A percentile compares a stretch with the other conserved stretches of the same genome.
Evolutionary conservation across 53 echinoderm and acorn worm genomes (phyloP).

Genomic region (Crossaster papposus): DNA sequence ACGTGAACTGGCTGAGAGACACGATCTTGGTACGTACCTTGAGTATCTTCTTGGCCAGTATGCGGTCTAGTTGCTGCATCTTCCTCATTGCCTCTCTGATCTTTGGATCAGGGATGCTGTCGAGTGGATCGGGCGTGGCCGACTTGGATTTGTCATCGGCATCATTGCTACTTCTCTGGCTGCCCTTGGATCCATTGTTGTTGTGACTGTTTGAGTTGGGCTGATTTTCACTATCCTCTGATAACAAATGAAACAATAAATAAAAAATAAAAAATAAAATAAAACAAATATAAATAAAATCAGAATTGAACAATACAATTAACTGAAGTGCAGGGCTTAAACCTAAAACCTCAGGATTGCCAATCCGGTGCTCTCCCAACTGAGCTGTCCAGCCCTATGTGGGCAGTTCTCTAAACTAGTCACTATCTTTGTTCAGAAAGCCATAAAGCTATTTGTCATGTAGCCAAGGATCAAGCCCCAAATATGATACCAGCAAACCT

Average conservation of each 20-base stretch:
- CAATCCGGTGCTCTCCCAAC: no score
- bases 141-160: neutral
- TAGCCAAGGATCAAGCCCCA: no score
- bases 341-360: no score
- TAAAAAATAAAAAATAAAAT: neutral
- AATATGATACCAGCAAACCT: no score
- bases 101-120: conserved; percentile 69
- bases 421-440: no score
- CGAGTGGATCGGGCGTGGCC: conserved; percentile 57
- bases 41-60: conserved; percentile 78
- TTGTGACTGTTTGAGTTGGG: conserved; percentile 40
- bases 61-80: conserved; percentile 94
- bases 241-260: neutral
- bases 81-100: conserved; percentile 86
- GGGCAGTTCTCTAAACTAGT: no score
- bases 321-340: no score
- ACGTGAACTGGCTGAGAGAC: no score
- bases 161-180: neutral
- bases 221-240: neutral
- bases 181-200: conserved; percentile 22
- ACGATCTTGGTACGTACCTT: conserved; percentile 47
- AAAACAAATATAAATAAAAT: no score
- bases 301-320: no score
- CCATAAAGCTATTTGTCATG: no score
- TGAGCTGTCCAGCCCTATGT: no score